A percentile compares a stretch with the other conserved stretches of the same genome.
These are phyloP conservation scores for Ceratina australensis DNA, from an alignment of 1,140 invertebrate genomes.

Conservation along the genomic window DNA sequence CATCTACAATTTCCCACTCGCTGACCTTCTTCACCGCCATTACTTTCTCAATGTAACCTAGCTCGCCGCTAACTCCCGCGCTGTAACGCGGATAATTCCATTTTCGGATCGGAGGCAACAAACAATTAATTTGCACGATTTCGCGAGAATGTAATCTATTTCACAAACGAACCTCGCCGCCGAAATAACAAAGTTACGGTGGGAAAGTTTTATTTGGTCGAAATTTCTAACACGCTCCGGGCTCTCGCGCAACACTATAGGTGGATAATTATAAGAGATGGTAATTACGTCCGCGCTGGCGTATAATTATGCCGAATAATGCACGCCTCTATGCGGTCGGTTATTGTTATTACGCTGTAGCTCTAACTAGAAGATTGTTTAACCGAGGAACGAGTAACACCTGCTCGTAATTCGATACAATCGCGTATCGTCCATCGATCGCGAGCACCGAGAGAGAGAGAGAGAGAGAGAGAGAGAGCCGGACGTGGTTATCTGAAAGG, in stretches of 20 bases:
- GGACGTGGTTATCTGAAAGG: not conserved
- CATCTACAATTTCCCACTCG: not conserved
- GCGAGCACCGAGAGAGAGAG: not conserved
- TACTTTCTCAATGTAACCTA: constrained; percentile 7
- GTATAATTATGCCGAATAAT: constrained; percentile 24
- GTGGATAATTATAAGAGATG: no score
- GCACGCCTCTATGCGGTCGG: not conserved
- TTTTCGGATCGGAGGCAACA: not conserved
- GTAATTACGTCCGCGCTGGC: not conserved
- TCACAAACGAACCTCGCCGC: not conserved
- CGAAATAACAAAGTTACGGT: no score
- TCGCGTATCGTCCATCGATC: constrained; percentile 28
- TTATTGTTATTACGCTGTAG: not conserved
- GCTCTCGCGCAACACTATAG: no score
- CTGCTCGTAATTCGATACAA: constrained; percentile 9
- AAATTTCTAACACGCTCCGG: no score
- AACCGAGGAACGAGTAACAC: not conserved
- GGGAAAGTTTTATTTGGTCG: no score
- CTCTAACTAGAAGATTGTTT: constrained; percentile 17
- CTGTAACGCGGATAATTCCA: not conserved
- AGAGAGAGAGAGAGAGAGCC: no score
- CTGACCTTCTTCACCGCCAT: not conserved
- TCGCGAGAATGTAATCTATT: not conserved
- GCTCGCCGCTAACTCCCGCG: not conserved
- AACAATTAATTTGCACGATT: not conserved